phyloP scores from a whole-genome alignment of 2,888 invertebrate genomes.

The Parnassius orleans region DNA sequence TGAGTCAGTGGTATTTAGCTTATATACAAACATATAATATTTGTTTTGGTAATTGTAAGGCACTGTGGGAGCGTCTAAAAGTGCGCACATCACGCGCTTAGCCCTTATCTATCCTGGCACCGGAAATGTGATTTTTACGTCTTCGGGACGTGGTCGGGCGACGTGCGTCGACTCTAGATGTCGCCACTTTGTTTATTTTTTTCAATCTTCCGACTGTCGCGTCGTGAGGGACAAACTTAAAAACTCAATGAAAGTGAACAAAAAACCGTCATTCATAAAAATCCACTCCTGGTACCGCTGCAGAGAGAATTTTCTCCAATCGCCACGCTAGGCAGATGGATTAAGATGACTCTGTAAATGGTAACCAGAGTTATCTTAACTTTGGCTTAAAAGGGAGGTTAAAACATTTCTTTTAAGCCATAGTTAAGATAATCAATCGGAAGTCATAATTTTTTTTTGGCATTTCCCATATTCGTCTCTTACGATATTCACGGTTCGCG shows the following conservation, averaged over 20 bases:
- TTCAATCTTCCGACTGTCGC: slow-evolving; percentile 36
- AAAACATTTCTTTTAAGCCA: no score
- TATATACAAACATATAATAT: background rate
- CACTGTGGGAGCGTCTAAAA: slow-evolving; percentile 24
- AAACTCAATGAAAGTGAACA: slow-evolving; percentile 37
- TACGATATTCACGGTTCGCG: no score
- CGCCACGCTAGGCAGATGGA: no score
- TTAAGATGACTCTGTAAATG: no score
- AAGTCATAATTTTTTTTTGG: no score
- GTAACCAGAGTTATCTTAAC: no score
- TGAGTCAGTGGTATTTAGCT: no score
- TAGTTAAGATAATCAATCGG: no score
- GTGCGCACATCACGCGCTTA: slow-evolving; percentile 24
- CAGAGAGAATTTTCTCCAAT: no score
- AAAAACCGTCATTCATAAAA: slow-evolving; percentile 34
- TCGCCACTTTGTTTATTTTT: slow-evolving; percentile 23
- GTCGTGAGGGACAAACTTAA: slow-evolving; percentile 32
- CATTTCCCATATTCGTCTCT: no score
- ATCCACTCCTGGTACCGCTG: no score
- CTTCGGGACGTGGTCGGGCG: slow-evolving; percentile 35
- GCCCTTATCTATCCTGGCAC: slow-evolving; percentile 35
- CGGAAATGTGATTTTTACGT: slow-evolving; percentile 41
- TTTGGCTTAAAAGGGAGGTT: no score
- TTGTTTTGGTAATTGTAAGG: slow-evolving; percentile 7
- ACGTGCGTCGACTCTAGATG: slow-evolving; percentile 27